Conservation (phyloP, 1,140 invertebrate genomes). For the Adoxophyes honmai region DNA sequence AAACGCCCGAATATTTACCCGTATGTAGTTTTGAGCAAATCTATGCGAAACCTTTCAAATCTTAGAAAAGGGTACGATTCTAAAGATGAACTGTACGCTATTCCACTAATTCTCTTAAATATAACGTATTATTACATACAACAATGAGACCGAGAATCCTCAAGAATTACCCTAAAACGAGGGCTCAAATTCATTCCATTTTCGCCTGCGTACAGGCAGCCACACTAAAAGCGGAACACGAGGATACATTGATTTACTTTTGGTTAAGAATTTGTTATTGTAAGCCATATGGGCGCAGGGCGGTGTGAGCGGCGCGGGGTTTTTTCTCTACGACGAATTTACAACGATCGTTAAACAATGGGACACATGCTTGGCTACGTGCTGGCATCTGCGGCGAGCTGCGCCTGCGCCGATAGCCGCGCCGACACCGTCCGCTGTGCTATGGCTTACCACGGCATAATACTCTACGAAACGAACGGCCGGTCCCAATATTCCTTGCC, state of each 20-base stretch:
- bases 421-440: slow-evolving; percentile 11
- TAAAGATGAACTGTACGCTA: too few species aligned
- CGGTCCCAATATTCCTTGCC: too few species aligned
- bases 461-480: too few species aligned
- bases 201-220: slow-evolving; percentile 48
- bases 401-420: neutral
- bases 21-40: too few species aligned
- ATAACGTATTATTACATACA: too few species aligned
- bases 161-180: too few species aligned
- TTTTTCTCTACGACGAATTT: slow-evolving; percentile 66
- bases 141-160: too few species aligned
- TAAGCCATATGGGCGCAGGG: slow-evolving; percentile 70
- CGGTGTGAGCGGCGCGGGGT: slow-evolving; percentile 41
- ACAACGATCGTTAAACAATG: slow-evolving; percentile 66
- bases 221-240: slow-evolving; percentile 59
- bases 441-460: too few species aligned
- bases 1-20: too few species aligned
- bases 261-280: slow-evolving; percentile 74
- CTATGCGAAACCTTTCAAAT: too few species aligned
- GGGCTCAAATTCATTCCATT: slow-evolving; percentile 47
- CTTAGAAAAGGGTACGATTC: too few species aligned
- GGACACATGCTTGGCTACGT: slow-evolving; percentile 57
- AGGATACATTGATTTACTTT: slow-evolving; percentile 71
- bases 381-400: slow-evolving; percentile 47
- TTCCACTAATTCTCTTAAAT: too few species aligned